Conservation (phyloP, 2,797 vertebrate species). For the Catharus ustulatus region DNA sequence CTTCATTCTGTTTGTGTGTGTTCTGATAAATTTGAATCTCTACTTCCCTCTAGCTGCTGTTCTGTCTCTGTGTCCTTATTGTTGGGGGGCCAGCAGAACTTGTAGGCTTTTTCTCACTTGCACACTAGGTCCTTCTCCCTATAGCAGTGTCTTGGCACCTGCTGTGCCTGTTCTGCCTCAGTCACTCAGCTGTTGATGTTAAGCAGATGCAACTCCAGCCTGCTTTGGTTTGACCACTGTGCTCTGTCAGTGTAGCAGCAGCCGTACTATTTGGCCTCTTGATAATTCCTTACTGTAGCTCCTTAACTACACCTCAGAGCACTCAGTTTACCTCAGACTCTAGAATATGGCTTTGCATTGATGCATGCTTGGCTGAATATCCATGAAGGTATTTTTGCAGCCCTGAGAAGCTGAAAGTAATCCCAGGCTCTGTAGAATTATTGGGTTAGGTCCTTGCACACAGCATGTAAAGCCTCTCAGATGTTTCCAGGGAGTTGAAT, state of each 20-base stretch:
- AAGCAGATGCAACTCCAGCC: not conserved
- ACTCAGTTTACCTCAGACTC: not conserved
- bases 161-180: not conserved
- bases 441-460: not conserved
- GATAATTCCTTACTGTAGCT: not conserved
- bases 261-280: not conserved
- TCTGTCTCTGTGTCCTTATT: not conserved
- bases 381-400: not conserved
- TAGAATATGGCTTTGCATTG: not conserved
- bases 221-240: not conserved
- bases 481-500: not conserved
- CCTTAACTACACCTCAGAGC: not conserved
- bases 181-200: not conserved
- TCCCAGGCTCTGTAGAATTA: not conserved
- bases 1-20: not conserved
- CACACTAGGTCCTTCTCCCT: not conserved
- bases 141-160: not conserved
- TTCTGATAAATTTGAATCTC: slow-evolving; percentile 46
- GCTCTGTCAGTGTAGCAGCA: not conserved
- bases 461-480: not conserved
- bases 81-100: not conserved
- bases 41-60: slow-evolving; percentile 63
- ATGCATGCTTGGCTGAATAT: not conserved
- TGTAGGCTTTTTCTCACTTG: not conserved
- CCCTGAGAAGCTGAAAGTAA: not conserved